Evolutionary conservation across 2,113 vertebrate genomes (phyloP).

Genomic region (Nibea coibor): DNA sequence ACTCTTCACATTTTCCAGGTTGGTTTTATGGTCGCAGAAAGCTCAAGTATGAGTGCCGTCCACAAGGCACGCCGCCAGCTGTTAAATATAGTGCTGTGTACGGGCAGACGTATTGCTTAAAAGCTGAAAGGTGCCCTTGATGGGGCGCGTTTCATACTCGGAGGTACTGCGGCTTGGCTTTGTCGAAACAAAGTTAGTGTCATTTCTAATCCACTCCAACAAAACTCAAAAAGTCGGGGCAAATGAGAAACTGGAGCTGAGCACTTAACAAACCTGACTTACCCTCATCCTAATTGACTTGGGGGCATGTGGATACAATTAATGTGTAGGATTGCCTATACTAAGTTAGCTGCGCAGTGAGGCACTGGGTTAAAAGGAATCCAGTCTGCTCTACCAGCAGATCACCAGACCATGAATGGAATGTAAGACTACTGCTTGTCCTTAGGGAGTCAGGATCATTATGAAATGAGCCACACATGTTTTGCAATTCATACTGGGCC

Average conservation of each 20-base stretch:
- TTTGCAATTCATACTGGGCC: no score
- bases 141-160: background rate
- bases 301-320: background rate
- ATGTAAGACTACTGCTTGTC: background rate
- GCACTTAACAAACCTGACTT: background rate
- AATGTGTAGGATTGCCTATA: background rate
- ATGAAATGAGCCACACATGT: no score
- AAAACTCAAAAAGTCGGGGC: background rate
- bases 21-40: conserved; percentile 6
- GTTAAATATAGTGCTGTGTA: conserved; percentile 21
- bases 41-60: conserved; percentile 1
- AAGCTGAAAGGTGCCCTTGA: conserved; percentile 8
- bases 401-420: background rate
- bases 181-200: background rate
- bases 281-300: background rate
- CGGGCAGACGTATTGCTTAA: background rate
- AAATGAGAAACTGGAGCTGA: no score
- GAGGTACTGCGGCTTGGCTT: background rate
- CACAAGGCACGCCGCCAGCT: conserved; percentile 23
- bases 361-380: background rate
- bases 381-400: background rate
- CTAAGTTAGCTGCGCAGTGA: no score
- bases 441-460: no score
- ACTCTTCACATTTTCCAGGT: conserved; percentile 15
- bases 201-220: background rate